phyloP scores from a whole-genome alignment of 2,888 invertebrate genomes.

The Tillus elongatus region DNA sequence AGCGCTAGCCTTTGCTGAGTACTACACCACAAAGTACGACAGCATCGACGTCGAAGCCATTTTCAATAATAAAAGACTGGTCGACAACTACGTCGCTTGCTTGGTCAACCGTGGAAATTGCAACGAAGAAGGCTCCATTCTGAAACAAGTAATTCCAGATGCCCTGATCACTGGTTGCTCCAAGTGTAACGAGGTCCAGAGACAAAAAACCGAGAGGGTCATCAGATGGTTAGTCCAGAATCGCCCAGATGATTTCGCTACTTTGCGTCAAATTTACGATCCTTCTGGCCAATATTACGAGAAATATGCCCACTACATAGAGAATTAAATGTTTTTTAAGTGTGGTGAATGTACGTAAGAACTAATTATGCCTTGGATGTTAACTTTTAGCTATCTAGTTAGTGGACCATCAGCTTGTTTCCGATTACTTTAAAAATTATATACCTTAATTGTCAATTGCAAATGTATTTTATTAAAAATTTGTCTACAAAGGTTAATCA shows the following conservation, averaged over 20 bases:
- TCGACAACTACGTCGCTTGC: constrained; percentile 13
- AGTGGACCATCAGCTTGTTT: too few species aligned
- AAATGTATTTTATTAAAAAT: too few species aligned
- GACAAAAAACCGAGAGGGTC: constrained; percentile 52
- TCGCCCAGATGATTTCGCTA: constrained; percentile 53
- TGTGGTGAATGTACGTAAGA: too few species aligned
- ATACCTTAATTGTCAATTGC: too few species aligned
- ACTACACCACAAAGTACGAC: constrained; percentile 18
- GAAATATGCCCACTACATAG: constrained; percentile 28
- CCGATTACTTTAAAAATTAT: too few species aligned
- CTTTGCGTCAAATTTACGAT: constrained; percentile 52
- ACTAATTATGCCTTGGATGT: too few species aligned
- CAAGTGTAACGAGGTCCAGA: constrained; percentile 54
- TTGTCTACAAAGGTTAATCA: too few species aligned
- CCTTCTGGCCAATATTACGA: constrained; percentile 51
- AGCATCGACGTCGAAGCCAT: constrained; percentile 15
- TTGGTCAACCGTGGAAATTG: constrained; percentile 15
- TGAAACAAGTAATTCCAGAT: constrained; percentile 51
- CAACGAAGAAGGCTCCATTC: constrained; percentile 34
- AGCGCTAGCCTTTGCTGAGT: constrained; percentile 10
- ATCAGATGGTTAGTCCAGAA: constrained; percentile 50
- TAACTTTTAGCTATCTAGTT: too few species aligned
- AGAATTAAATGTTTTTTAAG: too few species aligned
- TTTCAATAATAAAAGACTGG: constrained; percentile 12
- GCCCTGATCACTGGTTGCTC: constrained; percentile 53